Base-by-base conservation (phyloP, 37 sponge, comb jelly and placozoan species). In the Halisarca cf. caerulea region DNA sequence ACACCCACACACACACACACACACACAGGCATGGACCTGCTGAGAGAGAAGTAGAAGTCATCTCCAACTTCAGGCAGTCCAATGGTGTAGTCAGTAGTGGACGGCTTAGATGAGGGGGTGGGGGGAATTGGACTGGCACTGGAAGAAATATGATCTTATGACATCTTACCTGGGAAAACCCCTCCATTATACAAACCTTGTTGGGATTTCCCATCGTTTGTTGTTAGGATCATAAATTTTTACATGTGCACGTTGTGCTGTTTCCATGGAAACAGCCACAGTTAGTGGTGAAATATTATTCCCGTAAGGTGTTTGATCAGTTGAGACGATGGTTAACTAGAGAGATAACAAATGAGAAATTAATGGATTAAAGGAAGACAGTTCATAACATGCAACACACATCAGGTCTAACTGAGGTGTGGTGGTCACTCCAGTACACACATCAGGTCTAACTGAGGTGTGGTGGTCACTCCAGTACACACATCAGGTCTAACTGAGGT, bases 181-280 rank as follows among this genome's bases (percentile, higher is more conserved):
- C 51, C 51, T 47, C 11, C 11, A 47, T 47, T 14, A 14, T 11
- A 47, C 59, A 36, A 45, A 92, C 93, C 74, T 89, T 81, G 85
- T 30, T 18, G 92, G 97, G 25, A 96, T 66, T 79, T 96, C 97
- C 97, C 97, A 96, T 61, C 97, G 47, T 28, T 82, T 53, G 44
- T 84, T 84, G 38, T 91, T 94, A 28, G 94, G 92, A 66, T 96
- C 97, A 75, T 66, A 84, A 14, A 96, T 87, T 86, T 96, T 96
- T 25, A 96, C 79, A 60, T 94, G 95, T 5, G 94, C 81, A 18
- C 97, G 59, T 2, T 87, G 82, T 34, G 75, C 53, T 32, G 90
- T 94, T 79, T 96, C 90, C 54, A 58, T 73, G 38, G 71, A 45
- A 66, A 96, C 43, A 0, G 88, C 88, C 0, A 94, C 86, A 66